Conservation (phyloP, 2,797 vertebrate species). For the Ciconia nigra region DNA sequence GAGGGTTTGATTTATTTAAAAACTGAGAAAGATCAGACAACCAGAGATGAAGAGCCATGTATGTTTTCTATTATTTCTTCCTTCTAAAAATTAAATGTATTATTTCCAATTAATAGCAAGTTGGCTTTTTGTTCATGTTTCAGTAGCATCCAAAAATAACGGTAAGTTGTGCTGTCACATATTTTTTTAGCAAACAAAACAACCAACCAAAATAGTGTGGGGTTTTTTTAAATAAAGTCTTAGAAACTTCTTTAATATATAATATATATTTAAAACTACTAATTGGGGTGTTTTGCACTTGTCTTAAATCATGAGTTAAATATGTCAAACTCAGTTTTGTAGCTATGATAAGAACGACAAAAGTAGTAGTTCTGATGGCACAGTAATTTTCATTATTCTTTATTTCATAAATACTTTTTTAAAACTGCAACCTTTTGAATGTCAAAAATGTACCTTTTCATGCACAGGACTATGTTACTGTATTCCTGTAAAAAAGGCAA, state of each 20-base stretch:
- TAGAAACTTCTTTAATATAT: background rate
- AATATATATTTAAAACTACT: background rate
- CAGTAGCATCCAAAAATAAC: conserved; percentile 61
- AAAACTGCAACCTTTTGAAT: background rate
- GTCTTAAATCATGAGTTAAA: background rate
- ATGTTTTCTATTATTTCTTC: conserved; percentile 66
- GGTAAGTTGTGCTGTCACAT: conserved; percentile 10
- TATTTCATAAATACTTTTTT: background rate
- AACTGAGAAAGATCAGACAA: conserved; percentile 59
- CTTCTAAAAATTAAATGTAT: conserved; percentile 61
- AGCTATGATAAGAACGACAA: background rate
- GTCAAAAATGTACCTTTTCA: background rate
- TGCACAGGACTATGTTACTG: background rate
- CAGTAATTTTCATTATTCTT: background rate
- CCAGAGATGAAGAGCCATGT: conserved; percentile 27
- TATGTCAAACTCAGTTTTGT: background rate
- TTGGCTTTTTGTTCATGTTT: conserved; percentile 52
- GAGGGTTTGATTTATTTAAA: conserved; percentile 69
- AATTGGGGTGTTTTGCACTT: background rate
- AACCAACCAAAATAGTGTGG: background rate
- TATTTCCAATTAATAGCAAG: conserved; percentile 67
- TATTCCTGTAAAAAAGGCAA: background rate
- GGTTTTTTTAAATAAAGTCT: background rate
- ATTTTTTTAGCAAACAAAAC: conserved; percentile 51
- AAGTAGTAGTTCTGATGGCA: background rate